Percentiles rank a stretch among this genome's conserved stretches.
Conservation (phyloP, 2,797 vertebrate genomes). For the Spizella passerina region DNA sequence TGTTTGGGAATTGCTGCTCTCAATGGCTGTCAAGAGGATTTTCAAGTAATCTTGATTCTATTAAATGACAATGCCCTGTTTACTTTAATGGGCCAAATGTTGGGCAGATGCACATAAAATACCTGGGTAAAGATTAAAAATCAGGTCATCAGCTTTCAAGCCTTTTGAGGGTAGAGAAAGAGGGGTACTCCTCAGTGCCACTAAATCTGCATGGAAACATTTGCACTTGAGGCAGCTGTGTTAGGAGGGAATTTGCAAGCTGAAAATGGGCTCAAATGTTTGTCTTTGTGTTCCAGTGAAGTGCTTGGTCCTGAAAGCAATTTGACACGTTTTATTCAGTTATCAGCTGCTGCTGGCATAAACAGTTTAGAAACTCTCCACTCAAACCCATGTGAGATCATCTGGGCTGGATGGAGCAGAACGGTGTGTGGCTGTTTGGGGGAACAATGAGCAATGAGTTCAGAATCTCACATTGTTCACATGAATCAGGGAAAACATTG, state of each 20-base stretch:
- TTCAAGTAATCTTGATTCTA: background rate
- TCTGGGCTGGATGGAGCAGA: constrained; percentile 28
- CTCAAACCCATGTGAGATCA: constrained; percentile 48
- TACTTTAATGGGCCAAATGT: background rate
- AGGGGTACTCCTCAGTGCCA: background rate
- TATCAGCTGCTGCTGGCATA: constrained; percentile 49
- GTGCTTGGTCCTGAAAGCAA: constrained; percentile 27
- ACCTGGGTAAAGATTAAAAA: background rate
- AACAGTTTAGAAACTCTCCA: constrained; percentile 30
- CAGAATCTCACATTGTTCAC: constrained; percentile 44
- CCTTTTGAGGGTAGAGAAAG: background rate
- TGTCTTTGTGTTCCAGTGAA: constrained; percentile 12
- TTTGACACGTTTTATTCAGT: constrained; percentile 43
- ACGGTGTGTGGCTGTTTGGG: constrained; percentile 43
- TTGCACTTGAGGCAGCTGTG: background rate
- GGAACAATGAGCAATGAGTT: constrained; percentile 59
- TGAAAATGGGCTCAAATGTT: constrained; percentile 14
- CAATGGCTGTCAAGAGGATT: background rate
- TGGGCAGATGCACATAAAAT: background rate
- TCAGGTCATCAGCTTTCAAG: background rate
- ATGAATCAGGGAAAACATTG: constrained; percentile 66
- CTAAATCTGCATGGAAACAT: background rate
- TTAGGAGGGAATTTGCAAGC: background rate
- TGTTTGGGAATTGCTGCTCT: background rate
- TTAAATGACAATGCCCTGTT: background rate